These are phyloP conservation scores for Capitella teleta DNA, from an alignment of 1,140 invertebrate genomes.

Conservation along the genomic window DNA sequence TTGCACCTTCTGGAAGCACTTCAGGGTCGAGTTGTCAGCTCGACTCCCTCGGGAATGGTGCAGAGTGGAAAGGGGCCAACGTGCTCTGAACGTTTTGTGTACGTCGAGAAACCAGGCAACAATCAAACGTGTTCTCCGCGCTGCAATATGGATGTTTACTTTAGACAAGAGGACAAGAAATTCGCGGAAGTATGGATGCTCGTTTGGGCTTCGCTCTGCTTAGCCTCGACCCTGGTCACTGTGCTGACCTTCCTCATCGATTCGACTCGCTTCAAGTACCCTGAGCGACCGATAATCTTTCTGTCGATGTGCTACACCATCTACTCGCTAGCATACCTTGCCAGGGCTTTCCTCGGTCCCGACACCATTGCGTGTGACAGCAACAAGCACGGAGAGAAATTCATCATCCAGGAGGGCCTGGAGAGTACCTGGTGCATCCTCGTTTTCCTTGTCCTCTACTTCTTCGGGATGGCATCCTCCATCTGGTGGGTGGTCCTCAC, in stretches of 20 bases:
- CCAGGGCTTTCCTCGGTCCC: conserved; percentile 65
- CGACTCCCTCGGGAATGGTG: not conserved
- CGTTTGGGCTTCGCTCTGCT: conserved; percentile 47
- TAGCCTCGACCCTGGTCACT: conserved; percentile 35
- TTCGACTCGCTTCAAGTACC: conserved; percentile 82
- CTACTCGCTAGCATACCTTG: conserved; percentile 82
- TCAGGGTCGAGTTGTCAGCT: conserved; percentile 5
- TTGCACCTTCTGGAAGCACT: conserved; percentile 17
- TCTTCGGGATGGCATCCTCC: conserved; percentile 91
- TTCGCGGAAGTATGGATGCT: conserved; percentile 50
- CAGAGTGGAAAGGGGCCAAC: not conserved
- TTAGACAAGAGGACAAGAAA: conserved; percentile 42
- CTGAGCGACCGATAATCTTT: conserved; percentile 95
- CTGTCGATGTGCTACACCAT: conserved; percentile 91
- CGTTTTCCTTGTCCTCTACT: conserved; percentile 82
- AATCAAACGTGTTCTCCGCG: conserved; percentile 13
- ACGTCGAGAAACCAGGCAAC: conserved; percentile 17
- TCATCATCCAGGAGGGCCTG: conserved; percentile 60
- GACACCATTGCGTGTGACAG: conserved; percentile 70
- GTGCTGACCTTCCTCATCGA: conserved; percentile 46
- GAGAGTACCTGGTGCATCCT: conserved; percentile 71
- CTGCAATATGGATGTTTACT: conserved; percentile 28
- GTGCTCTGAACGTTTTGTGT: conserved; percentile 30
- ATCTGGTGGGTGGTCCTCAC: conserved; percentile 98
- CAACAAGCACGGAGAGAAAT: conserved; percentile 18